A percentile compares a stretch with the other conserved stretches of the same genome.
These are phyloP conservation scores for Tonatia bakeri DNA, from an alignment of 2,113 vertebrate genomes.

Conservation along the genomic window DNA sequence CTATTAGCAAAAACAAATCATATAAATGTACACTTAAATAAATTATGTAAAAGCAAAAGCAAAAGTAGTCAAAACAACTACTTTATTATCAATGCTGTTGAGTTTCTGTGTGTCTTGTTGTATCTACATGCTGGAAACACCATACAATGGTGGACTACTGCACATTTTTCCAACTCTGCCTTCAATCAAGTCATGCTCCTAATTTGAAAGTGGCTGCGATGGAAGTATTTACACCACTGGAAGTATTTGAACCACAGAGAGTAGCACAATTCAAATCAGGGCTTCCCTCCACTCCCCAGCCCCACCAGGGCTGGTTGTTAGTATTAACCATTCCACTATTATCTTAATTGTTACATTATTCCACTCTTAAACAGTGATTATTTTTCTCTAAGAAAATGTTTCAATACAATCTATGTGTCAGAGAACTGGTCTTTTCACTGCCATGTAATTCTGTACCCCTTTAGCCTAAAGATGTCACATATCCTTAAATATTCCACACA, in stretches of 20 bases:
- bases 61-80: neutral
- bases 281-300: neutral
- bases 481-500: neutral
- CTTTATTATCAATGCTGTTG: neutral
- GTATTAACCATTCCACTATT: neutral
- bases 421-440: neutral
- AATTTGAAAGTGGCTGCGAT: neutral
- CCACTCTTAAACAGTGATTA: neutral
- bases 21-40: neutral
- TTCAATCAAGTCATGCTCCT: neutral
- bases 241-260: neutral
- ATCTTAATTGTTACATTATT: neutral
- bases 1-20: neutral
- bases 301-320: neutral
- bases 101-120: neutral
- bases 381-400: neutral
- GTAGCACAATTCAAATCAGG: neutral
- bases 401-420: neutral
- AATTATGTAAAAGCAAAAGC: neutral
- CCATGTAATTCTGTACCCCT: neutral
- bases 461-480: neutral
- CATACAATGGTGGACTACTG: neutral
- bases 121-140: neutral
- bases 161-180: neutral
- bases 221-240: neutral